Percentiles rank a stretch among this genome's conserved stretches.
These are phyloP conservation scores for Drosophila kurseongensis DNA, from an alignment of 1,140 invertebrate genomes.

Conservation along the genomic window DNA sequence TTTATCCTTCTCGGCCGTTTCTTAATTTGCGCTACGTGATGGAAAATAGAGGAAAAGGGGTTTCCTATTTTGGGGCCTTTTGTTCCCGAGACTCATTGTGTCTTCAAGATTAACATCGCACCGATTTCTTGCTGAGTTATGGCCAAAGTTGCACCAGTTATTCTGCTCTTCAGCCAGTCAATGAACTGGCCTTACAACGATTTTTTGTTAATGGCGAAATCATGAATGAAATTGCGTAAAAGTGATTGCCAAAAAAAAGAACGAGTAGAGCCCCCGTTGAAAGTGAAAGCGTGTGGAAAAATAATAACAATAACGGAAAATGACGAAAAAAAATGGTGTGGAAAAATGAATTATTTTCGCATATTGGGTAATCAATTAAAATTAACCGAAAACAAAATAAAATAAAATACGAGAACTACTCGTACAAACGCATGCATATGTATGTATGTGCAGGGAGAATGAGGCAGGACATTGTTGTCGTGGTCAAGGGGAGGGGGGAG, in stretches of 20 bases:
- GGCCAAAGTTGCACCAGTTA: constrained; percentile 33
- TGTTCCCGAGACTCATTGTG: constrained; percentile 62
- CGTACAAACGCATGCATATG: not conserved
- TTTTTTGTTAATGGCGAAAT: constrained; percentile 50
- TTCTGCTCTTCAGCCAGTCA: constrained; percentile 21
- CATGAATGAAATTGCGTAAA: constrained; percentile 74
- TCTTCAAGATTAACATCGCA: constrained; percentile 72
- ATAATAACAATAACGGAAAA: constrained; percentile 55
- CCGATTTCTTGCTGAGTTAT: constrained; percentile 48
- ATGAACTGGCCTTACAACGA: constrained; percentile 54
- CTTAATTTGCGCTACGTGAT: constrained; percentile 72
- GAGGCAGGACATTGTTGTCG: constrained; percentile 58
- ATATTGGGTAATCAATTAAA: constrained; percentile 82
- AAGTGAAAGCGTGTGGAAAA: constrained; percentile 67
- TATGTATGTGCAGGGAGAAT: not conserved
- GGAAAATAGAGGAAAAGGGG: constrained; percentile 27
- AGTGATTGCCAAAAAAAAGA: constrained; percentile 25
- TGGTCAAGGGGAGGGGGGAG: not conserved
- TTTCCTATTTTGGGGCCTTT: constrained; percentile 28
- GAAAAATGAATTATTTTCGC: constrained; percentile 63
- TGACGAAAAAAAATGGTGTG: constrained; percentile 32
- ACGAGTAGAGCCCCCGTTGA: constrained; percentile 12
- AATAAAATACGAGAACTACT: constrained; percentile 59
- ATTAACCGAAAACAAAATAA: constrained; percentile 76
- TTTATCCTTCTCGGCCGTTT: constrained; percentile 37